These are phyloP conservation scores for Sus scrofa DNA, from an alignment of 2,113 vertebrate genomes.

Conservation along the genomic window DNA sequence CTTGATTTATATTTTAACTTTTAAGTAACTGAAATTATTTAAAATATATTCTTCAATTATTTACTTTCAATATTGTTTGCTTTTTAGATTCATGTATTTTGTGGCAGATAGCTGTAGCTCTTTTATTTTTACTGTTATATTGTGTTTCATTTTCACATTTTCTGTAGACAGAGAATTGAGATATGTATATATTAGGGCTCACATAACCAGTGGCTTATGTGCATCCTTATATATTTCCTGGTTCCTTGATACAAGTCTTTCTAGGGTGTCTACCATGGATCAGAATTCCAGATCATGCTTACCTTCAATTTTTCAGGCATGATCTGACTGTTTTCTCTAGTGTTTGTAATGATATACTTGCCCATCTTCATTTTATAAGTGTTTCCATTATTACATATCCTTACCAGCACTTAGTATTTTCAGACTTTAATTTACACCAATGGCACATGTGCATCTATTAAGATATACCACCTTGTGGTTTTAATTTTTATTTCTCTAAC, in stretches of 20 bases:
- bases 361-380: not conserved
- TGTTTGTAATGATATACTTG: not conserved
- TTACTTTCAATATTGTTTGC: not conserved
- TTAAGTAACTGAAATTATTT: not conserved
- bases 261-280: not conserved
- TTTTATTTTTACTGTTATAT: not conserved
- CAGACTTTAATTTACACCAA: not conserved
- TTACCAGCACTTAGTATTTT: not conserved
- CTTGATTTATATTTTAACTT: not conserved
- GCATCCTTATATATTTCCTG: not conserved
- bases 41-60: not conserved
- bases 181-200: too few species aligned
- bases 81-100: not conserved
- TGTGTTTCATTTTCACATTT: not conserved
- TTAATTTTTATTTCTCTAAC: not conserved
- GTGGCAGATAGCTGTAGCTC: not conserved
- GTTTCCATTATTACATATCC: not conserved
- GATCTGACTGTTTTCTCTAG: not conserved
- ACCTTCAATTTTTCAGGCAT: not conserved
- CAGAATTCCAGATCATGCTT: not conserved
- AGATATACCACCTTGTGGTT: not conserved
- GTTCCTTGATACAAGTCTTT: not conserved
- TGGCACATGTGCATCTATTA: not conserved
- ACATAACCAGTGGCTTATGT: not conserved
- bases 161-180: too few species aligned